These are phyloP conservation scores for Oreortyx pictus DNA, from an alignment of 2,797 vertebrate species.

Conservation along the genomic window DNA sequence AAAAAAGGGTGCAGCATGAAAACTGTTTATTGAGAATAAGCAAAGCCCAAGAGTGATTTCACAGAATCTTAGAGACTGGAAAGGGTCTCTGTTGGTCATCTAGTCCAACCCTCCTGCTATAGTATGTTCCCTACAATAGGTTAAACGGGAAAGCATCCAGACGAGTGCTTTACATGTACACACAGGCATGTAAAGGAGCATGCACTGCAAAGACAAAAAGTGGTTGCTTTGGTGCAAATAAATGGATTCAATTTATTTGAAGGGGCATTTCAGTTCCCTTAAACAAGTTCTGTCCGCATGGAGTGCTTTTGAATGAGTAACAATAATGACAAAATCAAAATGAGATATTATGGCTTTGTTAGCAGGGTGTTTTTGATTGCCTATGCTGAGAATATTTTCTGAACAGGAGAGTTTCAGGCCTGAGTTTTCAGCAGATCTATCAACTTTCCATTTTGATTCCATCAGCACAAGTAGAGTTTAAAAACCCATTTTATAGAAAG, in stretches of 20 bases:
- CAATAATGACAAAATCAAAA: slow-evolving; percentile 47
- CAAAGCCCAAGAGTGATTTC: slow-evolving; percentile 1
- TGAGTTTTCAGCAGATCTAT: background rate
- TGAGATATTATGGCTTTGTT: background rate
- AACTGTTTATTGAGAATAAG: background rate
- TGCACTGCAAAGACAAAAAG: background rate
- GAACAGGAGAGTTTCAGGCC: background rate
- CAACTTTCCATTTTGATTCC: slow-evolving; percentile 16
- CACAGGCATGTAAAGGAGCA: accelerated
- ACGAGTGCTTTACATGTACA: background rate
- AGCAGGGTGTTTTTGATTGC: background rate
- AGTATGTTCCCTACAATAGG: background rate
- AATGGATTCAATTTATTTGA: background rate
- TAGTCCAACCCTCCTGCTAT: background rate
- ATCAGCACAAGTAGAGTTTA: background rate
- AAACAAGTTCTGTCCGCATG: background rate
- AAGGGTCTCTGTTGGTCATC: background rate
- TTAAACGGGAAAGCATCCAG: background rate
- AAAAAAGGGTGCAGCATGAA: background rate
- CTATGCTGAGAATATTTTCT: background rate
- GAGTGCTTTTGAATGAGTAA: slow-evolving; percentile 32
- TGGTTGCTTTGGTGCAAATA: background rate
- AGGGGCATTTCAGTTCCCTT: background rate
- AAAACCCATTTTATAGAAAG: background rate
- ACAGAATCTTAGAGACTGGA: background rate